These are phyloP conservation scores for Cynopterus brachyotis DNA, from an alignment of 2,113 vertebrate species.

Conservation along the genomic window DNA sequence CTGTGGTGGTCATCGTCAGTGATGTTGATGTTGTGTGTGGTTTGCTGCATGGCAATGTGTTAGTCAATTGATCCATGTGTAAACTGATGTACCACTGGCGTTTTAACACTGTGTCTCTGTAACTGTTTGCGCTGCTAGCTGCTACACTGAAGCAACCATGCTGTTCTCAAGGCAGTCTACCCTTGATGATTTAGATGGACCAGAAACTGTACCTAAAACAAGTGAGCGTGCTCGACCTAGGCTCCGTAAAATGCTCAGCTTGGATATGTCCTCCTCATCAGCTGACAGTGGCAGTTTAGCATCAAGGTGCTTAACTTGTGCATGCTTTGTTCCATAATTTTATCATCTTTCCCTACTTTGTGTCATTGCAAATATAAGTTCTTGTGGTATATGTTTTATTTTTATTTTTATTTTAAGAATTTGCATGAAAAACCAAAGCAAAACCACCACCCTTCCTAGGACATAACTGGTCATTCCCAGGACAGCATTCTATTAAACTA, in stretches of 20 bases:
- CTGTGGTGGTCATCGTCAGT: neutral
- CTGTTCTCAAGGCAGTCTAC: constrained; percentile 98
- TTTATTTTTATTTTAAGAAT: constrained; percentile 39
- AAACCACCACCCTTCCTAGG: neutral
- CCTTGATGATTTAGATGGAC: constrained; percentile 97
- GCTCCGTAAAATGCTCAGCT: constrained; percentile 95
- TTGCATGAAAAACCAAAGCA: constrained; percentile 61
- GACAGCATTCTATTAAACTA: neutral
- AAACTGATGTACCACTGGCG: constrained; percentile 54
- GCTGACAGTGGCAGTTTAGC: constrained; percentile 95
- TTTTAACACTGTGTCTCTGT: constrained; percentile 86
- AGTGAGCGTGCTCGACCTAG: constrained; percentile 97
- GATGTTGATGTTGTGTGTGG: constrained; percentile 46
- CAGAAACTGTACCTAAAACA: constrained; percentile 96
- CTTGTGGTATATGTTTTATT: neutral
- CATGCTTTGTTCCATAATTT: constrained; percentile 83
- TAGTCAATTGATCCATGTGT: constrained; percentile 68
- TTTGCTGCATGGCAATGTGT: constrained; percentile 81
- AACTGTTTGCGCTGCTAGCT: constrained; percentile 92
- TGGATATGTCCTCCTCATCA: constrained; percentile 96
- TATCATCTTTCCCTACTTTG: neutral
- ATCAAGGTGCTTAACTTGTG: constrained; percentile 93
- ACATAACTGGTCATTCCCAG: neutral
- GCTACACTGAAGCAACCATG: constrained; percentile 97
- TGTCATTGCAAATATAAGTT: constrained; percentile 24